Base-by-base conservation (phyloP, 2,888 invertebrate species). In the Phlogophora meticulosa region DNA sequence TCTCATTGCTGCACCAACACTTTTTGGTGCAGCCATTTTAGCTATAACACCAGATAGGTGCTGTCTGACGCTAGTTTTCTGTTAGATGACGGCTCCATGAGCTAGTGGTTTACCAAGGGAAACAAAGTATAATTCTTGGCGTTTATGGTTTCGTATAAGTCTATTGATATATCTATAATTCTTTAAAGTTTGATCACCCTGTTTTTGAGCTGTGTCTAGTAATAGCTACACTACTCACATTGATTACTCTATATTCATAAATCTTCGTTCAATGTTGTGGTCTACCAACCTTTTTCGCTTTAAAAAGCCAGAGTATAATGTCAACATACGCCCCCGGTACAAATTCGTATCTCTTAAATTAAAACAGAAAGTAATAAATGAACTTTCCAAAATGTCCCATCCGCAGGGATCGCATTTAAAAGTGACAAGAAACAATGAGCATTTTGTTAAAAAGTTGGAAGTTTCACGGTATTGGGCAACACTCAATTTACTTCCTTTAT, bases 401-500 rank as follows among this genome's bases (percentile, higher is more conserved):
- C 64, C 24, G 42, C 22, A 43, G 24, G 20, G 62, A 67, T 59
- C 34, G 63, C 40, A 42, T 69, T 72, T 58, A 61, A 64, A 76
- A 64, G n/a, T 70, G 72, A 69, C 56, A 67, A 64, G 49, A 78
- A 70, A 73, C 70, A 81, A 65, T 59, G 61, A 69, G 60, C 67
- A 73, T 73, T 80, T 73, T 42, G 78, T 51, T 65, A 53, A 48
- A 62, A 79, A 77, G 56, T 77, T 70, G 4, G 46, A 56, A 61
- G 58, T 62, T 66, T 22, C n/a, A 43, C 40, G 36, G 46, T 51
- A 63, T 61, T 69, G 45, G 49, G 13, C 60, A 55, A 66, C 64
- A 67, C 66, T 70, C 65, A 70, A 79, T 79, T 77, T 73, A 49
- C 64, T 63, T 63, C 65, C 68, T 69, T 80, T 59, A 77, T 77